Conservation (phyloP, 2,797 vertebrate genomes). For the Enteromius viviparus region DNA sequence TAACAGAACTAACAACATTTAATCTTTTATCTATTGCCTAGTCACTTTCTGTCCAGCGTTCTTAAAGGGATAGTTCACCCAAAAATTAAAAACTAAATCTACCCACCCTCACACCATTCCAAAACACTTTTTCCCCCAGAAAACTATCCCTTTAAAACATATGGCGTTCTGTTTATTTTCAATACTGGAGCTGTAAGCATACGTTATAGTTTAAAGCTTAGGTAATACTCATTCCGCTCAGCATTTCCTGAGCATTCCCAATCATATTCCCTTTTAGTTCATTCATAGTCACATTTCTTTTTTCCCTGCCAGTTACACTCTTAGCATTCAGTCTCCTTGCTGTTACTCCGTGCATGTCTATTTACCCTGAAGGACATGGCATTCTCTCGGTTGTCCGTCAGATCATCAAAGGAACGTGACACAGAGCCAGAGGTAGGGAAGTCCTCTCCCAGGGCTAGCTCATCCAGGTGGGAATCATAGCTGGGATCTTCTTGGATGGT, state of each 20-base stretch:
- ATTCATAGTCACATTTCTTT: not conserved
- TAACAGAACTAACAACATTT: slow-evolving; percentile 5
- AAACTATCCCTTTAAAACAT: not conserved
- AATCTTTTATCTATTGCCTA: not conserved
- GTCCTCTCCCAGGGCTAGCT: slow-evolving; percentile 83
- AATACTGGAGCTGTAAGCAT: slow-evolving; percentile 31
- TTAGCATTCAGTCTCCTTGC: slow-evolving; percentile 90
- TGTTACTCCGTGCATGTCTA: slow-evolving; percentile 82
- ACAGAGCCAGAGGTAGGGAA: slow-evolving; percentile 80
- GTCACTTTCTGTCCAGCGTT: not conserved
- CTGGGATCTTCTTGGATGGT: slow-evolving; percentile 94
- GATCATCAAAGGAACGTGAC: slow-evolving; percentile 88
- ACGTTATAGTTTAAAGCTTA: slow-evolving; percentile 35
- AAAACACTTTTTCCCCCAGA: not conserved
- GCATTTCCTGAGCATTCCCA: not conserved
- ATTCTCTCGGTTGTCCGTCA: slow-evolving; percentile 84
- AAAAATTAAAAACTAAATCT: not conserved
- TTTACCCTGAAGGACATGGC: slow-evolving; percentile 76
- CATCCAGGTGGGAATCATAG: slow-evolving; percentile 83
- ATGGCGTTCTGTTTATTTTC: slow-evolving; percentile 30
- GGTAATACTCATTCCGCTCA: slow-evolving; percentile 21
- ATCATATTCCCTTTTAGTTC: slow-evolving; percentile 13
- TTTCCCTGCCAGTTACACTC: not conserved
- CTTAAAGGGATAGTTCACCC: slow-evolving; percentile 9
- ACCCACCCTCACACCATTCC: not conserved